phyloP scores from a whole-genome alignment of 2,888 invertebrate genomes.

The Himalopsyche japonica region DNA sequence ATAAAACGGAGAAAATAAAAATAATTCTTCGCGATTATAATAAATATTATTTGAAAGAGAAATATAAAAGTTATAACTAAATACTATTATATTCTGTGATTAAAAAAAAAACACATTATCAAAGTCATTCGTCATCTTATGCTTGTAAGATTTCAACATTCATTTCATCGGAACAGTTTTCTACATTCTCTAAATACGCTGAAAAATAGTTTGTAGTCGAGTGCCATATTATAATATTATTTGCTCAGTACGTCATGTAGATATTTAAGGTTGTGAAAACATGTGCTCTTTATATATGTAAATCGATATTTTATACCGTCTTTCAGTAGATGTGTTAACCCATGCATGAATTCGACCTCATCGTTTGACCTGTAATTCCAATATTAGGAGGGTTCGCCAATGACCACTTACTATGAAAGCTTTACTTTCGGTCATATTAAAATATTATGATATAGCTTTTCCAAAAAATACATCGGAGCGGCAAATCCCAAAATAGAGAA shows the following conservation, averaged over 20 bases:
- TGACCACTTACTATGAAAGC: not conserved
- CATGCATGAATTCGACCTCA: not conserved
- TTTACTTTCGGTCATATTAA: not conserved
- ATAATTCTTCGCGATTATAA: too few relatives aligned
- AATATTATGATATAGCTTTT: not conserved
- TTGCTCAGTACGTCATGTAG: not conserved
- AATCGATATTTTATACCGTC: not conserved
- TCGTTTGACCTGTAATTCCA: not conserved
- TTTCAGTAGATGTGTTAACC: not conserved
- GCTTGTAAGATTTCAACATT: too few relatives aligned
- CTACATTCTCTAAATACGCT: too few relatives aligned
- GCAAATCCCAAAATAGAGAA: not conserved
- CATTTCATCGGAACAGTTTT: too few relatives aligned
- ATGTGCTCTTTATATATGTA: not conserved
- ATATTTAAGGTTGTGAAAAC: not conserved
- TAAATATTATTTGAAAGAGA: too few relatives aligned
- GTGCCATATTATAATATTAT: not conserved
- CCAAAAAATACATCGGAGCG: not conserved
- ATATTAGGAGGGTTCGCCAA: not conserved
- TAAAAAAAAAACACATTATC: too few relatives aligned
- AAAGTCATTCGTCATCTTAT: too few relatives aligned
- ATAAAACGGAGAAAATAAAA: too few relatives aligned
- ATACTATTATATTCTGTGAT: too few relatives aligned
- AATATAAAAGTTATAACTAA: too few relatives aligned
- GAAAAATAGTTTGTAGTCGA: too few relatives aligned